Evolutionary conservation across 2,113 vertebrate genomes (phyloP).

Genomic region (Podilymbus podiceps): DNA sequence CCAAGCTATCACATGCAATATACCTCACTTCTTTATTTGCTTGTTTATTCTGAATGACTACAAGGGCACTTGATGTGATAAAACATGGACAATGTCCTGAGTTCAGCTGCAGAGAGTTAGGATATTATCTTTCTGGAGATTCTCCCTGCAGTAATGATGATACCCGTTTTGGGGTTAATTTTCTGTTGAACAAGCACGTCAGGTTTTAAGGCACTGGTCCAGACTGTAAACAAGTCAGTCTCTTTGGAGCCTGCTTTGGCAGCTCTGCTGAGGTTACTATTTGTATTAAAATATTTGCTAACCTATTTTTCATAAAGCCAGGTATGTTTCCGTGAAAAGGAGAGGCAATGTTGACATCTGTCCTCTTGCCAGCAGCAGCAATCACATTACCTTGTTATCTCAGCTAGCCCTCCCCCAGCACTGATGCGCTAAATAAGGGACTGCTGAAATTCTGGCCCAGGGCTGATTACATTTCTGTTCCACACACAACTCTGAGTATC

Average conservation of each 20-base stretch:
- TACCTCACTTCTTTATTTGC: constrained; percentile 52
- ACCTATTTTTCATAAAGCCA: constrained; percentile 61
- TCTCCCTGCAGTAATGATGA: constrained; percentile 22
- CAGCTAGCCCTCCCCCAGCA: neutral
- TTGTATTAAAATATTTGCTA: constrained; percentile 61
- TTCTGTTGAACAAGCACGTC: constrained; percentile 65
- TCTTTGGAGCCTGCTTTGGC: constrained; percentile 65
- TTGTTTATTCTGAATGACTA: constrained; percentile 28
- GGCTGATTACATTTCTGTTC: neutral
- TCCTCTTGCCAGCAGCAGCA: constrained; percentile 20
- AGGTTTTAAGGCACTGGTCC: constrained; percentile 57
- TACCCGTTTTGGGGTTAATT: constrained; percentile 54
- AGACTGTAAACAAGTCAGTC: constrained; percentile 62
- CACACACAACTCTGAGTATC: neutral
- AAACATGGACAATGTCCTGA: constrained; percentile 3
- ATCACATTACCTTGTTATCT: constrained; percentile 1
- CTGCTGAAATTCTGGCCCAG: neutral
- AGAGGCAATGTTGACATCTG: constrained; percentile 35
- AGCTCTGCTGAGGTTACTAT: constrained; percentile 20
- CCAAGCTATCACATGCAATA: constrained; percentile 20
- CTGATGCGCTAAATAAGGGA: constrained; percentile 9
- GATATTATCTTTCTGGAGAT: constrained; percentile 37
- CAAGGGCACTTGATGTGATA: neutral
- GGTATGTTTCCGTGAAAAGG: constrained; percentile 58
- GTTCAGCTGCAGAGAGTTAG: constrained; percentile 51